Evolutionary conservation across 2,113 vertebrate genomes (phyloP), one percentile per base, ranked within the genome.

Genomic region (Gymnorhina tibicen): DNA sequence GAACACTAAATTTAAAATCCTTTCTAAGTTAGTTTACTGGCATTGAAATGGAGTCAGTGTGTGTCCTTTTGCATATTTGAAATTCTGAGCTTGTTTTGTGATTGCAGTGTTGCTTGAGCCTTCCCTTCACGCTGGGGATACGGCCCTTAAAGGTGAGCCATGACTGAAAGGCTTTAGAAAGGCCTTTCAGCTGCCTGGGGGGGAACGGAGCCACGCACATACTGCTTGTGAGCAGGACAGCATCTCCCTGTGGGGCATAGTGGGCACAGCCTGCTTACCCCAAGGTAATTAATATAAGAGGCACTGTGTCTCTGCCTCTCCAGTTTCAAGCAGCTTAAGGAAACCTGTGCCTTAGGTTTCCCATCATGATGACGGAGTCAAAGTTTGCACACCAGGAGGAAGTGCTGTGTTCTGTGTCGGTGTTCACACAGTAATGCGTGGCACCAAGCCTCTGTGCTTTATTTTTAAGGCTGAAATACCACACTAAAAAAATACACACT

Each of bases 201-300:
- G 4, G 1, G 4, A 47, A 47, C 3, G 9, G 47, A 39, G 23
- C 69, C 28, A 8, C 0, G 0, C 7, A 5, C 5, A 1, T 5
- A 7, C 20, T 32, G 39, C 23, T 18, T 18, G n/a, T 1, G 13
- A 60, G 78, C 1, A 3, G 73, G 41, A 41, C 16, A n/a, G 52
- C n/a, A 16, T 69, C 7, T 14, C 26, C 63, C 27, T 12, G 13
- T 4, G 21, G 50, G 59, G 3, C 2, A 3, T 9, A 58, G 42
- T 1, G 19, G 21, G 37, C 55, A 30, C 59, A 86, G 26, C 63
- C 21, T 47, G 4, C 23, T 60, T 85, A 44, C 18, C 14, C 16
- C 1, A 0, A 15, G 33, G 66, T 55, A 41, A 37, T 70, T 53
- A 7, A 26, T 30, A 1, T 0, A 12, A 20, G 28, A 67, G 27